Evolutionary conservation across 2,797 vertebrate genomes (phyloP).

Genomic region (Melopsittacus undulatus): DNA sequence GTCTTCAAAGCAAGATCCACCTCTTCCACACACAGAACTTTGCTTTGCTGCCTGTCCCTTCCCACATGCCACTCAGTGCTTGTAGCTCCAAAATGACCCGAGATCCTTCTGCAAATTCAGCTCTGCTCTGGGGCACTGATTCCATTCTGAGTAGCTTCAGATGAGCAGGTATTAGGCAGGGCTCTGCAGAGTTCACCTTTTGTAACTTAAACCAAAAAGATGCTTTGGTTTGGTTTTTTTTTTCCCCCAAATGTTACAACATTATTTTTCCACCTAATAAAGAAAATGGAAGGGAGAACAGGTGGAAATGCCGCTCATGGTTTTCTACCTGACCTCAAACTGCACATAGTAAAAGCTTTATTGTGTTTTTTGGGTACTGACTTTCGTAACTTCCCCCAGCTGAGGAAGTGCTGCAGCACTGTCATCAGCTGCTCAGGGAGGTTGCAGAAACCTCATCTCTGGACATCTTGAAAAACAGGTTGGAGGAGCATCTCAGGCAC

Average conservation of each 20-base stretch:
- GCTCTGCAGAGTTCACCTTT: neutral
- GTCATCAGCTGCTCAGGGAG: accelerated
- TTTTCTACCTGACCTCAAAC: neutral
- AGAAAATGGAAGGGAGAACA: neutral
- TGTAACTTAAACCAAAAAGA: neutral
- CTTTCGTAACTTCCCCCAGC: neutral
- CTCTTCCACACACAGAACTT: neutral
- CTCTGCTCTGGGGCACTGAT: neutral
- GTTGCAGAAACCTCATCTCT: neutral
- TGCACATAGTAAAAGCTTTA: neutral
- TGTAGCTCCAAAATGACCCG: accelerated
- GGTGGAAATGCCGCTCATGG: neutral
- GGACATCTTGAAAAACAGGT: slow-evolving; percentile 12
- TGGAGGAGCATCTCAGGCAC: neutral
- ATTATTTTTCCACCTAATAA: neutral
- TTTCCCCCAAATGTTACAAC: neutral
- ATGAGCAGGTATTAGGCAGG: neutral
- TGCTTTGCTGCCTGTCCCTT: neutral
- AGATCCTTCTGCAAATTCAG: neutral
- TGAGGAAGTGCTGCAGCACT: neutral
- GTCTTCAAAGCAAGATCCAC: neutral
- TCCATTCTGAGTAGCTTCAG: neutral
- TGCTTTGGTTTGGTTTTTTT: neutral
- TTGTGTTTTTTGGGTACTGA: neutral
- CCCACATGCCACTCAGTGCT: neutral